Percentiles rank a stretch among this genome's conserved stretches.
Conservation (phyloP, 2,113 vertebrate genomes). For the Gila orcuttii region DNA sequence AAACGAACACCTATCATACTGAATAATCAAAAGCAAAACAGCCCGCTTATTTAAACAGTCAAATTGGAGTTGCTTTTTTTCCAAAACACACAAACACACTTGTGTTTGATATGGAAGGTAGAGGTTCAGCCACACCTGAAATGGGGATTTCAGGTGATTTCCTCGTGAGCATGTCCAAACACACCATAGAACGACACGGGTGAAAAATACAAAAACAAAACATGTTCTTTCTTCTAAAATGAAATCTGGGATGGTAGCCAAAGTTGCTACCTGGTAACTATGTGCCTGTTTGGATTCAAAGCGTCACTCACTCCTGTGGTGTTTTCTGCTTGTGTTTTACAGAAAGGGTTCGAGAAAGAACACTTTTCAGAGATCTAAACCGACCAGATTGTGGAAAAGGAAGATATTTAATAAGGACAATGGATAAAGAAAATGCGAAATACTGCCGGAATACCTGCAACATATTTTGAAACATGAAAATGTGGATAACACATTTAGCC, state of each 20-base stretch:
- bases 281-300: neutral
- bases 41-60: neutral
- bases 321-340: slow-evolving; percentile 62
- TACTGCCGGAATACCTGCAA: neutral
- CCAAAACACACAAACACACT: slow-evolving; percentile 1
- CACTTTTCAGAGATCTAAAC: slow-evolving; percentile 64
- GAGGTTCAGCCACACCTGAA: slow-evolving; percentile 55
- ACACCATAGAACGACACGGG: slow-evolving; percentile 50
- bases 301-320: neutral
- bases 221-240: neutral
- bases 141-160: slow-evolving; percentile 55
- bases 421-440: slow-evolving; percentile 1
- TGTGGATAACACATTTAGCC: neutral
- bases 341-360: slow-evolving; percentile 68
- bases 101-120: slow-evolving; percentile 27
- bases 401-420: slow-evolving; percentile 39
- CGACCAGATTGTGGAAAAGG: neutral
- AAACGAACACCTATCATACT: neutral
- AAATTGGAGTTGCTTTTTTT: neutral
- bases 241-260: neutral
- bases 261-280: neutral
- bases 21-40: neutral
- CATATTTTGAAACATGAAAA: slow-evolving; percentile 16
- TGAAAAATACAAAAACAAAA: neutral
- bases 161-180: slow-evolving; percentile 65